Conservation (phyloP, 2,888 invertebrate genomes). For the Caenorhabditis macrosperma region DNA sequence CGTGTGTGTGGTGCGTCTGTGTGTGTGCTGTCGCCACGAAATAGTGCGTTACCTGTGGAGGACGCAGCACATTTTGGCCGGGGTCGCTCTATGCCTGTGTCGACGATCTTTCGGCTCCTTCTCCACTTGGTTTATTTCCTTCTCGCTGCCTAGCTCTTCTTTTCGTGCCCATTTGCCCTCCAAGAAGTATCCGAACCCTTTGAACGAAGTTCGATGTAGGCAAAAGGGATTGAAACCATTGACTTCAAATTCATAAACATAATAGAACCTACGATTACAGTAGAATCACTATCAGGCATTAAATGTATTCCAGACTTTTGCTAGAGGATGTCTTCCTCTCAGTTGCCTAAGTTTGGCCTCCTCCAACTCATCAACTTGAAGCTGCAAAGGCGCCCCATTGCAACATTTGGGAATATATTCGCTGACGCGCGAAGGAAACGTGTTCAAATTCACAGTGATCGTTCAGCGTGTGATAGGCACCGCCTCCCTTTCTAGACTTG, state of each 20-base stretch:
- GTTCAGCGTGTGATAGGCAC: too few species aligned
- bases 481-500: too few species aligned
- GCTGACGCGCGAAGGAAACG: not conserved
- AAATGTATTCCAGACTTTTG: too few species aligned
- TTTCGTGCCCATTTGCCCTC: conserved; percentile 7
- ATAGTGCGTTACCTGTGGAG: conserved; percentile 49
- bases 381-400: too few species aligned
- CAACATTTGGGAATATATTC: not conserved
- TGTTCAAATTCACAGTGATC: too few species aligned
- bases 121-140: conserved; percentile 42
- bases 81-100: conserved; percentile 53
- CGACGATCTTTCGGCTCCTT: conserved; percentile 59
- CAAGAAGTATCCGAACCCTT: not conserved
- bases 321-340: too few species aligned
- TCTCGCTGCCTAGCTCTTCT: conserved; percentile 27
- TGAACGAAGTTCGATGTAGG: not conserved
- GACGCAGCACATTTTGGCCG: conserved; percentile 42
- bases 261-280: too few species aligned
- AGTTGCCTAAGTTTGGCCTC: not conserved
- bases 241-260: too few species aligned
- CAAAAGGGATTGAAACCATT: too few species aligned
- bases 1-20: conserved; percentile 47
- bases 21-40: conserved; percentile 28
- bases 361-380: too few species aligned
- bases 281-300: too few species aligned